These are phyloP conservation scores for Lucilia cuprina DNA, from an alignment of 1,140 invertebrate species.

Conservation along the genomic window DNA sequence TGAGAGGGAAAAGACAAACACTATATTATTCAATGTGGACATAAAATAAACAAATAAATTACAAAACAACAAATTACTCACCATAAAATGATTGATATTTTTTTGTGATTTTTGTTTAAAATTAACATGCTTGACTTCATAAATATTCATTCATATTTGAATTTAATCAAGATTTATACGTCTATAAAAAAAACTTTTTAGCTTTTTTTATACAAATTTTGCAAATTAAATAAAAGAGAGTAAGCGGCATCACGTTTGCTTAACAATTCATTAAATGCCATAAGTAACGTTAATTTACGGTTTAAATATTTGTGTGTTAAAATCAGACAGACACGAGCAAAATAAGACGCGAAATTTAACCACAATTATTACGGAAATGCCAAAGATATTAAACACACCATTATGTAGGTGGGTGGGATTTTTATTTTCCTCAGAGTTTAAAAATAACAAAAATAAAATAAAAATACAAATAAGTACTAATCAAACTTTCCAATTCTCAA, in stretches of 20 bases:
- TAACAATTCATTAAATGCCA: constrained; percentile 15
- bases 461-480: background rate
- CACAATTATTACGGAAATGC: constrained; percentile 24
- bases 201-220: background rate
- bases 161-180: background rate
- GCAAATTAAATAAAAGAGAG: background rate
- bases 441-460: background rate
- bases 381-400: background rate
- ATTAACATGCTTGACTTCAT: background rate
- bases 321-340: background rate
- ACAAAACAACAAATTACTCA: background rate
- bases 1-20: background rate
- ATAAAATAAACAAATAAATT: background rate
- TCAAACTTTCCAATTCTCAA: background rate
- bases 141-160: constrained; percentile 4
- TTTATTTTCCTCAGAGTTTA: background rate
- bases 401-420: constrained; percentile 20
- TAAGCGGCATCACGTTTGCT: background rate
- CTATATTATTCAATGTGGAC: background rate
- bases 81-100: background rate
- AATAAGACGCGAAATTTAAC: background rate
- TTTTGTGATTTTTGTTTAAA: background rate
- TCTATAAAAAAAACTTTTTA: background rate
- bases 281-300: constrained; percentile 11
- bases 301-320: background rate